Base-by-base conservation (phyloP, 2,113 vertebrate species). In the Ahaetulla prasina region DNA sequence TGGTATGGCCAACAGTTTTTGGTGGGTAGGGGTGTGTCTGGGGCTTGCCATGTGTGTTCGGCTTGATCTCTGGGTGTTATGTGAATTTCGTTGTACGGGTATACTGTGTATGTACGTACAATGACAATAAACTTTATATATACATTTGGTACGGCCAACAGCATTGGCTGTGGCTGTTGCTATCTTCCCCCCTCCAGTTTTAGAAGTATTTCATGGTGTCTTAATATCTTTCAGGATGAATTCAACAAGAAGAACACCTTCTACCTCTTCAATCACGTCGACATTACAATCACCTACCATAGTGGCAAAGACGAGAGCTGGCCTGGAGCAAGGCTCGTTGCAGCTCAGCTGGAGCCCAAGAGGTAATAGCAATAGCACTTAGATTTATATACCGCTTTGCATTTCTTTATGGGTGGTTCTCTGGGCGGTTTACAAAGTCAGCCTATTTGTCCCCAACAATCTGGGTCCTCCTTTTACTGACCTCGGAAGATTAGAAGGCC, bases 251-350 rank as follows among this genome's bases (percentile, higher is more conserved):
- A 97, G 96, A 98, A 98, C 96, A 98, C 97, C 12, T 98, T 97
- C 95, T 99, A 99, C 93, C 94, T 99, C 92, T 99, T 99, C 97
- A 99, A 98, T 96, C 98, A 99, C 0, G 96, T 99, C 94, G 98
- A 99, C 92, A 98, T 99, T 94, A 98, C 96, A 90, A 98, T 99
- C 95, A 97, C 95, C 63, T 99, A 98, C 97, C 98, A 99, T 93
- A 98, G 96, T 0, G 98, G 98, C 63, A 96, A 93, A 45, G 87
- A 94, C 10, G 96, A 95, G 97, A 98, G 96, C 55, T 98, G 98
- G 98, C 96, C 39, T 85, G 98, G 98, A 14, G 97, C 98, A 91
- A 97, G 98, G 88, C 94, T 99, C 90, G 98, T 99, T 90, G 96
- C 97, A 93, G 98, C 98, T 3, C 98, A 97, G 25, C 95, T 99